Conservation (phyloP, 2,888 invertebrate species). For the Taenaris catops region DNA sequence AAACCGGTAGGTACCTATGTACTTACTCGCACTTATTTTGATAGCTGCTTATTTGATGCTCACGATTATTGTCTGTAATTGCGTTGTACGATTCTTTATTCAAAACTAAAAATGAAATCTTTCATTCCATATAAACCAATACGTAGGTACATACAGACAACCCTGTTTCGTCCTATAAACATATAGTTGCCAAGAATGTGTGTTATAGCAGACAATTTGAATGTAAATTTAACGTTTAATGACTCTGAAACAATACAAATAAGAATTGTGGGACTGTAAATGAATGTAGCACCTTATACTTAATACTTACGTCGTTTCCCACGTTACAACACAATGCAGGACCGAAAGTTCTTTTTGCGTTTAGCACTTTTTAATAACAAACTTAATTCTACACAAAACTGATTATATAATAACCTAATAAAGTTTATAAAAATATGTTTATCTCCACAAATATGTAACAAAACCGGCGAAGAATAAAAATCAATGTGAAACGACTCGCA, state of each 20-base stretch:
- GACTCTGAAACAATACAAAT: conserved; percentile 7
- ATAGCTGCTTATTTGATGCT: conserved; percentile 28
- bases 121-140: not conserved
- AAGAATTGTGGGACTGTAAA: conserved; percentile 1
- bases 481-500: conserved; percentile 64
- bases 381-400: conserved; percentile 24
- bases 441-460: conserved; percentile 61
- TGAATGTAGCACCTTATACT: conserved; percentile 9
- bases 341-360: conserved; percentile 21
- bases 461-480: conserved; percentile 72
- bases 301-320: conserved; percentile 56
- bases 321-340: conserved; percentile 38
- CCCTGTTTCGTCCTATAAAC: too few species aligned
- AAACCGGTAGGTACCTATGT: conserved; percentile 55
- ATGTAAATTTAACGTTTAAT: conserved; percentile 2
- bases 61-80: conserved; percentile 23
- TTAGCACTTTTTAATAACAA: conserved; percentile 23
- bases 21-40: conserved; percentile 32
- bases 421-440: conserved; percentile 32
- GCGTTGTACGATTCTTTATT: conserved; percentile 17
- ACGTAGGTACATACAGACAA: not conserved
- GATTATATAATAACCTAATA: conserved; percentile 24
- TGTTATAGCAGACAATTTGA: too few species aligned
- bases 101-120: conserved; percentile 9
- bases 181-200: too few species aligned